Evolutionary conservation across 2,797 vertebrate genomes (phyloP), one percentile per base, ranked within the genome.

Genomic region (Hybognathus amarus): DNA sequence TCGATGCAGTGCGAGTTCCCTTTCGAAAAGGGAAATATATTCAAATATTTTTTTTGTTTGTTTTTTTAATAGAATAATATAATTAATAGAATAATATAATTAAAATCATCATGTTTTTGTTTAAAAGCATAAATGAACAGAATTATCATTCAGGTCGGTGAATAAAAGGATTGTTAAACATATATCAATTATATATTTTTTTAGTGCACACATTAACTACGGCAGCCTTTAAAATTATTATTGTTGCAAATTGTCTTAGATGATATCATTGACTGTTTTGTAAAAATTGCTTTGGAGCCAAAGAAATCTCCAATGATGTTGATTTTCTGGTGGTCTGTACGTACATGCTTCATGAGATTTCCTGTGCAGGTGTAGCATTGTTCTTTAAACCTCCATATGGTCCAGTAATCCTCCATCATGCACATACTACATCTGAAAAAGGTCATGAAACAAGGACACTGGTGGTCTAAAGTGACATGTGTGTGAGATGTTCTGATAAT

Each of bases 341-440:
- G 12, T 67, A 45, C 40, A 73, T 68, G 77, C 82, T 69, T 74
- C 42, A 90, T 76, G 59, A 83, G 81, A 75, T 85, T 88, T 90
- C 81, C 88, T 87, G 89, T 90, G 91, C 94, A 94, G 94, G 94
- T 95, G 94, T 92, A 91, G 91, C 85, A 93, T 94, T 95, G 93
- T 95, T 94, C 91, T 86, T 90, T 89, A 89, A 90, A 86, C 85
- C 89, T 91, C 93, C 94, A 95, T 94, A 93, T 95, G 94, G 93
- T 90, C 89, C 85, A 71, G 85, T 95, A 94, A 95, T 95, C 94
- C 93, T 93, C 87, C 82, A 90, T 94, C 90, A 89, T 93, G 90
- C 91, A 92, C 92, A 93, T 89, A 91, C 82, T 92, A 91, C 92
- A 94, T 93, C 90, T 87, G 90, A 92, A 93, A 94, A 94, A 93